Percentiles rank a stretch among this genome's conserved stretches.
These are phyloP conservation scores for Bombylius major DNA, from an alignment of 2,888 invertebrate genomes.

Conservation along the genomic window DNA sequence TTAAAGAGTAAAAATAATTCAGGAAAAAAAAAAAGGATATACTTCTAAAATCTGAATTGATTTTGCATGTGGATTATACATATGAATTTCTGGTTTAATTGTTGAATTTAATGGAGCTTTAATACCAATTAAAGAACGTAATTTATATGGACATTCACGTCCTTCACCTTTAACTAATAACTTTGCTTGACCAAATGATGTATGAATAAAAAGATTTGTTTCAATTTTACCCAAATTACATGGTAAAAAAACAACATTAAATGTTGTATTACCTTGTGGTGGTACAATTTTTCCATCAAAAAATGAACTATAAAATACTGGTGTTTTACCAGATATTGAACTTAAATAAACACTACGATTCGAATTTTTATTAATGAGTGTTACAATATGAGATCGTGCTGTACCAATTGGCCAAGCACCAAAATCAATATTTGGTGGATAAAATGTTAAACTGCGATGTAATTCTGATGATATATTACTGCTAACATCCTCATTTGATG, in stretches of 20 bases:
- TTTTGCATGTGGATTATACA: slow-evolving; percentile 88
- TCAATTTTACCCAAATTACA: slow-evolving; percentile 78
- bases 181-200: slow-evolving; percentile 82
- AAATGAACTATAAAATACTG: slow-evolving; percentile 95
- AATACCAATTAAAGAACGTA: slow-evolving; percentile 82
- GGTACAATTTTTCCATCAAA: slow-evolving; percentile 91
- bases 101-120: slow-evolving; percentile 85
- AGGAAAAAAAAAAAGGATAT: neutral
- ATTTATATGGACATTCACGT: slow-evolving; percentile 77
- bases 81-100: slow-evolving; percentile 73
- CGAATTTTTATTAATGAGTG: slow-evolving; percentile 72
- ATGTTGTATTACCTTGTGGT: slow-evolving; percentile 84
- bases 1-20: neutral
- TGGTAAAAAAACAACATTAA: slow-evolving; percentile 92
- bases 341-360: slow-evolving; percentile 82
- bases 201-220: slow-evolving; percentile 84
- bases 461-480: slow-evolving; percentile 19
- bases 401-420: slow-evolving; percentile 66
- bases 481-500: slow-evolving; percentile 6
- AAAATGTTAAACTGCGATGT: slow-evolving; percentile 31
- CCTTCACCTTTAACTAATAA: slow-evolving; percentile 78
- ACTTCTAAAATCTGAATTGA: slow-evolving; percentile 75
- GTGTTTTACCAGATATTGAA: slow-evolving; percentile 87
- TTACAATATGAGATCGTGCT: slow-evolving; percentile 74
- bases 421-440: slow-evolving; percentile 42